A percentile compares a stretch with the other conserved stretches of the same genome.
These are phyloP conservation scores for Drosophila pseudotakahashii DNA, from an alignment of 2,888 invertebrate genomes.

Conservation along the genomic window DNA sequence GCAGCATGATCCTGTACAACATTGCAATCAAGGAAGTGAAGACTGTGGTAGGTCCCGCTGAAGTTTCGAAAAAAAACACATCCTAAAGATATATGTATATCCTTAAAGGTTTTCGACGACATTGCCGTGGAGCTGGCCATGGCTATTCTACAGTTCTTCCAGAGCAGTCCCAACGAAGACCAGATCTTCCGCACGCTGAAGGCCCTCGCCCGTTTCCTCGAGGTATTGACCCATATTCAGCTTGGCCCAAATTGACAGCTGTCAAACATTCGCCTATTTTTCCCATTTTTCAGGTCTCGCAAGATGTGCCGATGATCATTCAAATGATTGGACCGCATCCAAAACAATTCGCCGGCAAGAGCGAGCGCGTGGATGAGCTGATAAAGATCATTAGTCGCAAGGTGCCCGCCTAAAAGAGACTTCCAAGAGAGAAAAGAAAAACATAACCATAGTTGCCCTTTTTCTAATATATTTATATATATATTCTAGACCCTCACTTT, in stretches of 20 bases:
- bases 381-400: slow-evolving; percentile 90
- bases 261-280: slow-evolving; percentile 53
- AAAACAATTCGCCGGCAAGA: slow-evolving; percentile 91
- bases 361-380: slow-evolving; percentile 91
- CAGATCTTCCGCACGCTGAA: slow-evolving; percentile 91
- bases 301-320: slow-evolving; percentile 94
- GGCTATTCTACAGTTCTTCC: slow-evolving; percentile 95
- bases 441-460: slow-evolving; percentile 44
- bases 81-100: too few relatives aligned
- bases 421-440: slow-evolving; percentile 16
- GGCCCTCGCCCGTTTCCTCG: slow-evolving; percentile 87
- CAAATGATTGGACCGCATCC: slow-evolving; percentile 96
- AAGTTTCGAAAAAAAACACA: too few relatives aligned
- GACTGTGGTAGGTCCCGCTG: slow-evolving; percentile 90
- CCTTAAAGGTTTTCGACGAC: slow-evolving; percentile 94
- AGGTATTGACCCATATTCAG: slow-evolving; percentile 76
- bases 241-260: slow-evolving; percentile 54
- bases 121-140: slow-evolving; percentile 95
- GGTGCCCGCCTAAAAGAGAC: slow-evolving; percentile 83
- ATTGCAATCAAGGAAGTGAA: slow-evolving; percentile 98
- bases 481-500: slow-evolving; percentile 67
- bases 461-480: slow-evolving; percentile 39
- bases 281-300: slow-evolving; percentile 90
- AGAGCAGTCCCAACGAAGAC: slow-evolving; percentile 91
- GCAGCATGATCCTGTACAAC: slow-evolving; percentile 95